Evolutionary conservation across 2,888 invertebrate species (phyloP), one percentile per base, ranked within the genome.

Genomic region (Morpho deidamia): DNA sequence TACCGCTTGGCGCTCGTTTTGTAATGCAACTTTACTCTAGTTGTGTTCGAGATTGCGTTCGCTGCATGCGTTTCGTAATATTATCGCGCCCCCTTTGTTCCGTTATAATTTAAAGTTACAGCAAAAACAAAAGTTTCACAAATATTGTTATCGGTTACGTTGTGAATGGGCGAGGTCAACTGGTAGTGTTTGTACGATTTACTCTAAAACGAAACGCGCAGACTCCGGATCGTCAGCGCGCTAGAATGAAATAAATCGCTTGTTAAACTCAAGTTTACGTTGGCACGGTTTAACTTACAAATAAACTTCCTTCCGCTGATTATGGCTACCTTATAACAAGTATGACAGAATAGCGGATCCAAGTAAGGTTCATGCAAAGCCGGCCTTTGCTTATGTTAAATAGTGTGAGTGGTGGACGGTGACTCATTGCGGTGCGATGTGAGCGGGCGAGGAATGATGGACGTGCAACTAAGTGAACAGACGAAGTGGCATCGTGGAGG

Each of bases 401-500:
- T 46, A 52, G 55, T 54, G 62, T 57, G 60, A 55, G 60, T 63
- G 58, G 57, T 76, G 65, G 72, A 67, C 68, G 65, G 72, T 85
- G 86, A 86, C 70, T 86, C 85, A 85, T 71, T 69, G 64, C 68
- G 68, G 68, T 76, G 83, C 78, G 72, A 84, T 85, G 85, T 81
- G 72, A 83, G 71, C 79, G 75, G 81, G 72, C 78, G 75, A 74
- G 64, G 63, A 63, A 83, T 77, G 75, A 87, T 84, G 85, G 84
- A 86, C 74, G 80, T 82, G 73, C 80, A 80, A 73, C 66, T 76
- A 62, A 77, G 71, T 69, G 83, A 83, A 68, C 74, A 83, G 59
- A 76, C 67, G 73, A 87, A 85, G 77, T 83, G 84, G 85, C 81
- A 82, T 70, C 81, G 84, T 59, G 85, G 85, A 64, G 86, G 89